Base-by-base conservation (phyloP, 2,888 invertebrate species). In the Acleris cristana region DNA sequence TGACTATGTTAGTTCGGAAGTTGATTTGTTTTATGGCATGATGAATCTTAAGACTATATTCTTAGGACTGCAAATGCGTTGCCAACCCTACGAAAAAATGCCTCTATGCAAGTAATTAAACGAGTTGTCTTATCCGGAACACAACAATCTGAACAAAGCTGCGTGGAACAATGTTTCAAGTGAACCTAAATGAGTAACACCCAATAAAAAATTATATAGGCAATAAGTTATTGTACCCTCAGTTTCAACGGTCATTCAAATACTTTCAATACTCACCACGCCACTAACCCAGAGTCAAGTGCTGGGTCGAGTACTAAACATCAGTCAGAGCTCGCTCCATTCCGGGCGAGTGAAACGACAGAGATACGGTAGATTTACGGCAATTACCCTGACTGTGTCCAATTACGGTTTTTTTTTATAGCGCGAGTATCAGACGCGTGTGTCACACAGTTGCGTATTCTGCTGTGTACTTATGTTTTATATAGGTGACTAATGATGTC, bases 351-450 rank as follows among this genome's bases (percentile, higher is more conserved):
- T 70, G 74, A 75, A 78, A 77, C 80, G 77, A 79, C 70, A 72
- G 71, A 75, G 80, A 79, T 82, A 82, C 81, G 78, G 71, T 75
- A 76, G 83, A 84, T 87, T 86, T 84, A 85, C 79, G 74, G 73
- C 75, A 65, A 61, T 72, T 72, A 75, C 72, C 75, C 72, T 69
- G 66, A 68, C 75, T 70, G 73, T 74, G 77, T 72, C 81, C 83
- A 86, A 84, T 86, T 85, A 82, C 74, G 69, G 40, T 40, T 74
- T 77, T 83, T 83, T 80, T 30, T 71, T 58, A 73, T 72, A 74
- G 8, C 44, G 58, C 60, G 64, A 67, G 30, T 44, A 51, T 34
- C 44, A 53, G 53, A 44, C 8, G 54, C 10, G 21, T 3, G 30
- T 10, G 53, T 58, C 19, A 69, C 58, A 64, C 64, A 30, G 64